phyloP scores from a whole-genome alignment of 2,888 invertebrate genomes.

The Pteria penguin region DNA sequence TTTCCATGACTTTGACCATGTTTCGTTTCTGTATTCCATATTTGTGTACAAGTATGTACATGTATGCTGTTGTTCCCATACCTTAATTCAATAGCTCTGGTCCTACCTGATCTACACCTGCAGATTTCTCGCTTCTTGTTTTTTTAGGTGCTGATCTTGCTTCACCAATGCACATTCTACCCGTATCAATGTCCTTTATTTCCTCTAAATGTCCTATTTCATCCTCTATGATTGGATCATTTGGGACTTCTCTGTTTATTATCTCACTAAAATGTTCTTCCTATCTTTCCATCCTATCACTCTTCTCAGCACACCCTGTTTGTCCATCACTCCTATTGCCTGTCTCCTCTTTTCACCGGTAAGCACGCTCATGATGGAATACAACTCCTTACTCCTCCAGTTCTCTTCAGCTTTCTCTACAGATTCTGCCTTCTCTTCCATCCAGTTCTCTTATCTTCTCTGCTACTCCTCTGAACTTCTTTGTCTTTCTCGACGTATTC shows the following conservation, averaged over 20 bases:
- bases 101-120: background rate
- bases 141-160: background rate
- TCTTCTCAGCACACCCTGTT: constrained; percentile 9
- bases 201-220: background rate
- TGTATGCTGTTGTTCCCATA: background rate
- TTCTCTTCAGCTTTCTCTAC: background rate
- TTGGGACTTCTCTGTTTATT: background rate
- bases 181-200: too few species aligned
- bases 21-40: background rate
- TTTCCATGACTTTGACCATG: too few species aligned
- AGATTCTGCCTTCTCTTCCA: background rate
- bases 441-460: constrained; percentile 10
- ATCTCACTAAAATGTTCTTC: constrained; percentile 20
- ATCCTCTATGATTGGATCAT: background rate
- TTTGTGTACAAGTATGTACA: background rate
- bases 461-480: background rate
- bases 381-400: background rate
- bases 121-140: background rate
- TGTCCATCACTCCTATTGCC: constrained; percentile 2
- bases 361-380: constrained; percentile 1
- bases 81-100: constrained; percentile 1
- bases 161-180: background rate
- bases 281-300: constrained; percentile 6
- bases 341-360: constrained; percentile 8
- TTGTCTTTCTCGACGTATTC: background rate